Evolutionary conservation across 2,888 invertebrate genomes (phyloP).

Genomic region (Drosophila falleni): DNA sequence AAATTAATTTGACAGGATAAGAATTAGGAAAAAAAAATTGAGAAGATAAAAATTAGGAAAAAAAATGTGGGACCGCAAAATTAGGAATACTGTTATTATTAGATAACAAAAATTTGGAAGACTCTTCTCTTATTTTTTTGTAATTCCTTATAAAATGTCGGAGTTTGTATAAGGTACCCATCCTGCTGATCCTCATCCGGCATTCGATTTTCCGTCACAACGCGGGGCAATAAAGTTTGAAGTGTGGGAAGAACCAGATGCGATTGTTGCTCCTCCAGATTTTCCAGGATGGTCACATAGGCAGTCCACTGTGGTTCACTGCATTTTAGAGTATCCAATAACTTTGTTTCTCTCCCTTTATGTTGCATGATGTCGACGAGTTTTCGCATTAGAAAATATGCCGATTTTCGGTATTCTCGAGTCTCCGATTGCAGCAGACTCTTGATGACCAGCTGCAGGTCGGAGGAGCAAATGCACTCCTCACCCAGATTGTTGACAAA

Average conservation of each 20-base stretch:
- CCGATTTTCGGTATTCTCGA: slow-evolving; percentile 75
- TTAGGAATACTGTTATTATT: too few species aligned
- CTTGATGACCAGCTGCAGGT: slow-evolving; percentile 59
- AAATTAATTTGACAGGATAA: too few species aligned
- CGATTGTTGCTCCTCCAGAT: slow-evolving; percentile 83
- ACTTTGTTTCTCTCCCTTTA: background rate
- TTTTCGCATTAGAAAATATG: slow-evolving; percentile 72
- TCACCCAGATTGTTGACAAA: slow-evolving; percentile 54
- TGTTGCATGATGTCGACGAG: slow-evolving; percentile 25
- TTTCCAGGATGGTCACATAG: slow-evolving; percentile 80
- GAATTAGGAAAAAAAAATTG: too few species aligned
- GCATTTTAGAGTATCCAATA: slow-evolving; percentile 39
- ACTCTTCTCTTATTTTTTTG: too few species aligned
- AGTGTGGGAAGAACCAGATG: slow-evolving; percentile 83
- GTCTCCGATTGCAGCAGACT: slow-evolving; percentile 61
- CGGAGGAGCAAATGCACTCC: slow-evolving; percentile 39
- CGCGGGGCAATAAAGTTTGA: slow-evolving; percentile 51
- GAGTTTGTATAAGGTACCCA: too few species aligned
- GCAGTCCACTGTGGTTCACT: slow-evolving; percentile 60
- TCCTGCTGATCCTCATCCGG: too few species aligned
- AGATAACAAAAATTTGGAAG: too few species aligned
- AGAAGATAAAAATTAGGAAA: too few species aligned
- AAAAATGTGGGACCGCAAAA: too few species aligned
- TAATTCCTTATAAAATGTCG: too few species aligned
- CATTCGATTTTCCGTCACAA: slow-evolving; percentile 13